phyloP scores from a whole-genome alignment of 2,113 vertebrate species.

The Microcebus jonahi region DNA sequence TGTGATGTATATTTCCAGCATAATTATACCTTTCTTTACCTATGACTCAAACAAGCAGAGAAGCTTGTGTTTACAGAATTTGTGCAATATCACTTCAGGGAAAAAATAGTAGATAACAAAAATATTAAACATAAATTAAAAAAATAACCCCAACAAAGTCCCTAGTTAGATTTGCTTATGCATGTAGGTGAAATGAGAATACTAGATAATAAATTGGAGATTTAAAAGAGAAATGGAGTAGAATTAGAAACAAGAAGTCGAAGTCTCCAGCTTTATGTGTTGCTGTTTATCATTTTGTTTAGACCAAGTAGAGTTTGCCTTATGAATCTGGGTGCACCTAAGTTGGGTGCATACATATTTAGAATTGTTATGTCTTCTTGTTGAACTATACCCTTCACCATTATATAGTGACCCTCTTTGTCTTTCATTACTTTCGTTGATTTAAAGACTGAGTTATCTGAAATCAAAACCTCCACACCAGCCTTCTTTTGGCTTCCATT shows the following conservation, averaged over 20 bases:
- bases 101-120: neutral
- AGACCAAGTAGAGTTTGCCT: too few species aligned
- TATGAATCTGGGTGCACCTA: too few species aligned
- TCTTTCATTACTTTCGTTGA: too few species aligned
- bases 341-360: too few species aligned
- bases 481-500: too few species aligned
- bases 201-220: neutral
- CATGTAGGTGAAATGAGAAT: neutral
- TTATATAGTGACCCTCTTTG: too few species aligned
- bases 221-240: neutral
- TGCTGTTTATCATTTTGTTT: too few species aligned
- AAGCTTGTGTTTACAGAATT: neutral
- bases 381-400: too few species aligned
- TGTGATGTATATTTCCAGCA: neutral
- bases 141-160: neutral
- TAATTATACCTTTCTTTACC: neutral
- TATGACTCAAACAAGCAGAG: neutral
- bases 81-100: neutral
- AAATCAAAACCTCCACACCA: too few species aligned
- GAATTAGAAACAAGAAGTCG: neutral
- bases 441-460: too few species aligned
- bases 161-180: neutral
- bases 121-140: neutral
- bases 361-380: too few species aligned
- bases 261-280: too few species aligned